A percentile compares a stretch with the other conserved stretches of the same genome.
These are phyloP conservation scores for Dinothrombium tinctorium DNA, from an alignment of 1,140 invertebrate species.

Conservation along the genomic window DNA sequence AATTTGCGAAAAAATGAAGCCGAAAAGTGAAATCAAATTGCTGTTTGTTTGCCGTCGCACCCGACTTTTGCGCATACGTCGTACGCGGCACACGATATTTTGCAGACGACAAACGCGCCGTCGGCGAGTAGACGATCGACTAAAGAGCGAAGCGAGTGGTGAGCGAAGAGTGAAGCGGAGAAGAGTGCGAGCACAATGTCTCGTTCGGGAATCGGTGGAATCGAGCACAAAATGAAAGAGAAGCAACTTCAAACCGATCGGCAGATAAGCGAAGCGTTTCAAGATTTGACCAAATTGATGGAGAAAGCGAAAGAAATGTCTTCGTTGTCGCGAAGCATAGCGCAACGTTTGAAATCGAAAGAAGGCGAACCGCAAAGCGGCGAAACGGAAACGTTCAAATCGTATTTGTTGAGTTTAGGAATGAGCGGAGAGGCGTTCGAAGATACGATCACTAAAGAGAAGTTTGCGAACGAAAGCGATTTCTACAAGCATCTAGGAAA, in stretches of 20 bases:
- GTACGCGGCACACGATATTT: no score
- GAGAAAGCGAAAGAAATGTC: conserved; percentile 87
- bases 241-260: conserved; percentile 69
- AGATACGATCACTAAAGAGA: conserved; percentile 76
- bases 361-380: conserved; percentile 91
- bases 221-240: conserved; percentile 71
- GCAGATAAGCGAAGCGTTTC: conserved; percentile 73
- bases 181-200: background rate
- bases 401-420: conserved; percentile 81
- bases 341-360: conserved; percentile 73
- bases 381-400: conserved; percentile 85
- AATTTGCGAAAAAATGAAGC: no score
- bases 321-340: conserved; percentile 64
- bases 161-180: no score
- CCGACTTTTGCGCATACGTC: no score
- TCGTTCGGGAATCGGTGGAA: conserved; percentile 73
- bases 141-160: no score
- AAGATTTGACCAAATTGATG: conserved; percentile 85
- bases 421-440: conserved; percentile 28
- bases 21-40: no score
- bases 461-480: conserved; percentile 56
- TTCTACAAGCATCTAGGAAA: conserved; percentile 67
- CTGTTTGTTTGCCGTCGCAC: no score
- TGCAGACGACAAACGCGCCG: no score
- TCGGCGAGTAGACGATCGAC: no score